phyloP scores from a whole-genome alignment of 1,140 invertebrate genomes.

The Drosophila suzukii region DNA sequence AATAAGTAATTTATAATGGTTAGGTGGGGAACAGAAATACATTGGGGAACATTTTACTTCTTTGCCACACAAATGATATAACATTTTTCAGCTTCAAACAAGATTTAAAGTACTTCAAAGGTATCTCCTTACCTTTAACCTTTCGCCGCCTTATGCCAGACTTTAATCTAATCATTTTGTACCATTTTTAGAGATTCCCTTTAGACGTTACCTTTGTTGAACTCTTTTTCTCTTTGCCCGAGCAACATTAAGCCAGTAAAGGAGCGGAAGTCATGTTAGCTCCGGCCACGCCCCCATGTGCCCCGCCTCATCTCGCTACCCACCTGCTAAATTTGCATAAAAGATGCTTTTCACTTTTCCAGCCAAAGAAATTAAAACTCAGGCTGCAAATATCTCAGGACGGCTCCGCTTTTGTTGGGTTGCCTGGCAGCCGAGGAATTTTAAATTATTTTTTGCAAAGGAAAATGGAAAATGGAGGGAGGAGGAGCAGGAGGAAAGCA shows the following conservation, averaged over 20 bases:
- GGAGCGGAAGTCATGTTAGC: conserved; percentile 74
- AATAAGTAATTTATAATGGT: too few relatives aligned
- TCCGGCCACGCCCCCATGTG: conserved; percentile 13
- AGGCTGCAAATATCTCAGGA: conserved; percentile 60
- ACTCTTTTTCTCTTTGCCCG: conserved; percentile 38
- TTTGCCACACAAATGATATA: background rate
- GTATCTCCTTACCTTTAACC: conserved; percentile 20
- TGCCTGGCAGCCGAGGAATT: conserved; percentile 50
- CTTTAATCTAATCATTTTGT: conserved; percentile 40
- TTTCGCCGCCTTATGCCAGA: conserved; percentile 7
- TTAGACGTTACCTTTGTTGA: conserved; percentile 16
- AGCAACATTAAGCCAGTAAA: conserved; percentile 75
- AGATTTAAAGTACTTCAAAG: conserved; percentile 7
- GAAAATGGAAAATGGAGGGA: conserved; percentile 1
- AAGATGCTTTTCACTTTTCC: conserved; percentile 70
- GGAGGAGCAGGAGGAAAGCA: conserved; percentile 8
- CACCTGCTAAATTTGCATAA: conserved; percentile 74
- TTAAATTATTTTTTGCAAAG: conserved; percentile 63
- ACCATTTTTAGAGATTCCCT: conserved; percentile 18
- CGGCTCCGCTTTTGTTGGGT: conserved; percentile 24
- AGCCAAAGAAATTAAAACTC: conserved; percentile 52
- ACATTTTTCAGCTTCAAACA: background rate
- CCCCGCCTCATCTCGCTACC: background rate
- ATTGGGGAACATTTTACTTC: too few relatives aligned
- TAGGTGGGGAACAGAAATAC: too few relatives aligned